A percentile compares a stretch with the other conserved stretches of the same genome.
Conservation (phyloP, 2,888 invertebrate genomes). For the Oligia fasciuncula region DNA sequence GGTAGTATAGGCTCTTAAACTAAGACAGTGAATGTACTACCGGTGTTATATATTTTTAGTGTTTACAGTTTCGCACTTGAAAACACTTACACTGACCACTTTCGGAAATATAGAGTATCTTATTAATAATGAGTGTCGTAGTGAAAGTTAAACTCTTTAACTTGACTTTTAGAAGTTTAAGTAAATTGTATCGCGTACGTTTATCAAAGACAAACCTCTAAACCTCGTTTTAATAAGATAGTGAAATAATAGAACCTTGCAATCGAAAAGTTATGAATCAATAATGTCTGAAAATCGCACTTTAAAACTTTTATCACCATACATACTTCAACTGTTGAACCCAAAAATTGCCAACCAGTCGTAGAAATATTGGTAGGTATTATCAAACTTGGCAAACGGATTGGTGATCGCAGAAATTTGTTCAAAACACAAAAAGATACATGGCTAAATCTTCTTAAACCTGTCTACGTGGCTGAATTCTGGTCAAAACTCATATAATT, state of each 20-base stretch:
- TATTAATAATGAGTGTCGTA: neutral
- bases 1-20: too few species aligned
- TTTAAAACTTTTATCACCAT: neutral
- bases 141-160: neutral
- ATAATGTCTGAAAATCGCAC: neutral
- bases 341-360: neutral
- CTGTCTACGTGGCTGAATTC: neutral
- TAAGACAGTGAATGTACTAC: neutral
- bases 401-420: neutral
- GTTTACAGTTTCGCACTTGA: neutral
- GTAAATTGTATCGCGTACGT: neutral
- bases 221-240: neutral
- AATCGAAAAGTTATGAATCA: neutral
- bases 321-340: neutral
- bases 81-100: neutral
- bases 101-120: neutral
- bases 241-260: neutral
- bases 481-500: neutral
- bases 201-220: neutral
- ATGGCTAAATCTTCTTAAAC: neutral
- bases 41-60: neutral
- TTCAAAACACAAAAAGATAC: neutral
- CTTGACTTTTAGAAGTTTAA: neutral
- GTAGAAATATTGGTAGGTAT: neutral
- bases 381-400: slow-evolving; percentile 11